Evolutionary conservation across 2,113 vertebrate genomes (phyloP).

Genomic region (Cyanoramphus novaezelandiae): DNA sequence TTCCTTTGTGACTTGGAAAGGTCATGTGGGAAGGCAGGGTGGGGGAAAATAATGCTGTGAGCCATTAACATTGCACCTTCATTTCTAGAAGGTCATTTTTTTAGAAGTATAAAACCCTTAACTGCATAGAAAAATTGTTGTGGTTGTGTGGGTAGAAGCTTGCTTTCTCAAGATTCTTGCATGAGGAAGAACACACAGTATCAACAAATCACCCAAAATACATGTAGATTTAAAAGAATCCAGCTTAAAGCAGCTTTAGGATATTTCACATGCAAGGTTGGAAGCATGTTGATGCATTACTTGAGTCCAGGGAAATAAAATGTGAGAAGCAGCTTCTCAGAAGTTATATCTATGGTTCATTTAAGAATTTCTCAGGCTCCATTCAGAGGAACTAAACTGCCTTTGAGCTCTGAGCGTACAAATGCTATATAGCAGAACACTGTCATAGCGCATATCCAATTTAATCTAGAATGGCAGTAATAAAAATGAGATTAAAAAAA

Average conservation of each 20-base stretch:
- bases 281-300: background rate
- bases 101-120: background rate
- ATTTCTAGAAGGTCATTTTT: background rate
- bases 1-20: background rate
- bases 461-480: background rate
- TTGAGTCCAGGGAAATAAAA: background rate
- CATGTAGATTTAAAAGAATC: background rate
- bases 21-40: background rate
- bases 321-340: background rate
- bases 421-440: background rate
- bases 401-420: background rate
- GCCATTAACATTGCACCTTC: background rate
- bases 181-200: background rate
- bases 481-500: background rate
- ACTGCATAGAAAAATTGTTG: background rate
- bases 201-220: background rate
- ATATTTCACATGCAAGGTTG: background rate
- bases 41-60: background rate
- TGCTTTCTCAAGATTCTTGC: background rate
- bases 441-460: background rate
- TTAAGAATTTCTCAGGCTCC: background rate
- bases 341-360: background rate
- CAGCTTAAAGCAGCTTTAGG: background rate
- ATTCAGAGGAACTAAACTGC: background rate
- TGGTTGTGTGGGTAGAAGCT: background rate